phyloP scores from a whole-genome alignment of 2,113 vertebrate species.

The Mesocricetus auratus region DNA sequence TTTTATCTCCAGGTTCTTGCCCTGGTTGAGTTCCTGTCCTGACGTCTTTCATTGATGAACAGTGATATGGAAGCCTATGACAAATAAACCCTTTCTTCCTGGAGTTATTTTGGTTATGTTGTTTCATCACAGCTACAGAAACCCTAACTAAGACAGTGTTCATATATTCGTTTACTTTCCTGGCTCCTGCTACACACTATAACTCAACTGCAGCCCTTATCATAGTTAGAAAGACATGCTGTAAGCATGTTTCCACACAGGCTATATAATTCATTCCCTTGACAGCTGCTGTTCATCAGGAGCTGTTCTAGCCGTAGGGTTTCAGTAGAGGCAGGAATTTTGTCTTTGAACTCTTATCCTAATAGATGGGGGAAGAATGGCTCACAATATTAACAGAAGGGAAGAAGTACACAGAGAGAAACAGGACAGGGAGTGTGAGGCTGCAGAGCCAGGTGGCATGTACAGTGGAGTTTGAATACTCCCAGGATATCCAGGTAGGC shows the following conservation, averaged over 20 bases:
- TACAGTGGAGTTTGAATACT: background rate
- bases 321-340: background rate
- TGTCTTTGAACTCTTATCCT: background rate
- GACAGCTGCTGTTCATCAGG: background rate
- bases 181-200: background rate
- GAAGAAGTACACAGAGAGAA: background rate
- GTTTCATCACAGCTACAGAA: background rate
- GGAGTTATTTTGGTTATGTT: background rate
- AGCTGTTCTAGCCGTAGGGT: background rate
- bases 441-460: background rate
- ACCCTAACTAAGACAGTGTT: background rate
- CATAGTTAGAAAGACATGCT: background rate
- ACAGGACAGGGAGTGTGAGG: background rate
- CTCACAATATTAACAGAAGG: background rate
- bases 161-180: background rate
- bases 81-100: background rate
- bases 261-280: background rate
- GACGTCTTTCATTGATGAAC: background rate
- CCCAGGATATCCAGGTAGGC: background rate
- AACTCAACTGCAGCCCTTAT: background rate
- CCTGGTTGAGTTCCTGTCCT: background rate
- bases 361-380: background rate
- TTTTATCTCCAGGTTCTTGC: background rate
- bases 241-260: background rate
- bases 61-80: background rate